Percentiles rank a stretch among this genome's conserved stretches.
phyloP scores from a whole-genome alignment of 2,888 invertebrate species.

The Bedellia somnulentella region DNA sequence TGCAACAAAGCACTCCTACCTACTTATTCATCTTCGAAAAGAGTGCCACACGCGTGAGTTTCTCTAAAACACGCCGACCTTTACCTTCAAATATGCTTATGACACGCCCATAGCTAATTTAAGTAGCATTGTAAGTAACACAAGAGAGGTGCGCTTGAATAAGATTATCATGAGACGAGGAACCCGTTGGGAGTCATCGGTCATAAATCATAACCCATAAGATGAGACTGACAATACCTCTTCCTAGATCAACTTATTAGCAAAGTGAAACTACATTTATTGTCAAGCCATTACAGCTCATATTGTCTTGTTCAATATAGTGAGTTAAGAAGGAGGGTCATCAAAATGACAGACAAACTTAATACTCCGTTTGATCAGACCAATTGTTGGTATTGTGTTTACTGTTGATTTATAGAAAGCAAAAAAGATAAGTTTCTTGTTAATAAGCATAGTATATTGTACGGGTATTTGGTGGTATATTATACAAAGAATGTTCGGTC shows the following conservation, averaged over 20 bases:
- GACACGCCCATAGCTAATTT: constrained; percentile 54
- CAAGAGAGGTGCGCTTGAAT: constrained; percentile 46
- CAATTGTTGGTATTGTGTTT: constrained; percentile 58
- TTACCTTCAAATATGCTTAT: constrained; percentile 31
- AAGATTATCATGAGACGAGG: constrained; percentile 52
- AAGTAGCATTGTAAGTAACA: constrained; percentile 57
- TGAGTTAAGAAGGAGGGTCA: constrained; percentile 32
- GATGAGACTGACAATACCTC: constrained; percentile 54
- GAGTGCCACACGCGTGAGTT: constrained; percentile 31
- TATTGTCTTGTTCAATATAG: too few relatives aligned
- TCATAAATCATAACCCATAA: constrained; percentile 62
- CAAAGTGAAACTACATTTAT: constrained; percentile 13
- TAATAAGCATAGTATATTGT: constrained; percentile 23
- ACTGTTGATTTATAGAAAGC: constrained; percentile 46
- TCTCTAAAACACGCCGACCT: constrained; percentile 18
- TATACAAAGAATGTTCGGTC: constrained; percentile 23
- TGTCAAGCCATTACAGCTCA: too few relatives aligned
- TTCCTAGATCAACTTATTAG: constrained; percentile 25
- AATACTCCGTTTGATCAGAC: constrained; percentile 59
- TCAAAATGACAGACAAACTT: constrained; percentile 59
- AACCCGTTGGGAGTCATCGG: constrained; percentile 57
- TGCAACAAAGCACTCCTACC: too few relatives aligned
- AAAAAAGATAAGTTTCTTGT: constrained; percentile 24
- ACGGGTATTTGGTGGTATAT: background rate
- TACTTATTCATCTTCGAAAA: constrained; percentile 1